Evolutionary conservation across 2,797 vertebrate species (phyloP).

Genomic region (Coilia nasus): DNA sequence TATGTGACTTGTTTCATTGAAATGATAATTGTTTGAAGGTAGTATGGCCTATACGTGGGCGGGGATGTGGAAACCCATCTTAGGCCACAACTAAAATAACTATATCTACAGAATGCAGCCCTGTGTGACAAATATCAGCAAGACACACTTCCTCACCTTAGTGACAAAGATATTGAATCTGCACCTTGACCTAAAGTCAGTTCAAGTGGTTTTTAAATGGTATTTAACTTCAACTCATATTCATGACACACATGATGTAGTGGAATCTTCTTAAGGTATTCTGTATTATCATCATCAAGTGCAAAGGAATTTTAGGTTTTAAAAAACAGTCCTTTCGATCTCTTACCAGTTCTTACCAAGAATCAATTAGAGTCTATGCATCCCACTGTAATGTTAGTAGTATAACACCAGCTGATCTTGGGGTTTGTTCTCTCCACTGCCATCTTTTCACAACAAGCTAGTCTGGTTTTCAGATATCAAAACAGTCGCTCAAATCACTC

Average conservation of each 20-base stretch:
- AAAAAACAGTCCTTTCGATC: conserved; percentile 40
- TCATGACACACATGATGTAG: neutral
- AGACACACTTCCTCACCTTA: neutral
- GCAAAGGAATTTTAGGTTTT: conserved; percentile 71
- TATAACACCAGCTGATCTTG: neutral
- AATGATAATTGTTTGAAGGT: neutral
- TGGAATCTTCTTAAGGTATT: neutral
- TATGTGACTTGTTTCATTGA: neutral
- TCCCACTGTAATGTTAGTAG: neutral
- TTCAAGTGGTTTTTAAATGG: conserved; percentile 2
- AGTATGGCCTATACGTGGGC: neutral
- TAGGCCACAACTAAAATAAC: neutral
- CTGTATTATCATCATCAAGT: conserved; percentile 61
- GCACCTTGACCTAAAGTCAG: neutral
- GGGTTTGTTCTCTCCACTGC: neutral
- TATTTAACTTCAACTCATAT: neutral
- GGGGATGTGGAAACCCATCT: neutral
- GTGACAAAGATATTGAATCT: neutral
- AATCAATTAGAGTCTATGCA: neutral
- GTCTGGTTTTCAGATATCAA: neutral
- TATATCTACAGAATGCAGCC: neutral
- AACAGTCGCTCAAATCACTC: neutral
- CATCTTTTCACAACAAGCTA: neutral
- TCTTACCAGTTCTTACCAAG: neutral
- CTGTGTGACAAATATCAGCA: neutral